Base-by-base conservation (phyloP, 2,797 vertebrate species). In the Galagoides demidoff region DNA sequence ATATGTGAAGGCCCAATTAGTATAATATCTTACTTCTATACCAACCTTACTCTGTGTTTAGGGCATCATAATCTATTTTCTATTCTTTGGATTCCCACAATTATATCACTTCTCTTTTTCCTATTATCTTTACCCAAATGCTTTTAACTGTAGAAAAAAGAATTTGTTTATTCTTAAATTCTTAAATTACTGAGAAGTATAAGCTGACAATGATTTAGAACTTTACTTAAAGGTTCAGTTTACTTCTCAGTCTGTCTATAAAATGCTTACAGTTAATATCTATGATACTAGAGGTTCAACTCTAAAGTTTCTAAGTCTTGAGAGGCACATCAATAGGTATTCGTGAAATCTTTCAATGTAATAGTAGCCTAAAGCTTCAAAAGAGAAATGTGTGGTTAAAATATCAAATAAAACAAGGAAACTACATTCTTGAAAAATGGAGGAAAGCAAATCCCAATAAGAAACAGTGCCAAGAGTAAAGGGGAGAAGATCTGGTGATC, bases 151-250 rank as follows among this genome's bases (percentile, higher is more conserved):
- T 16, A 76, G 49, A 76, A 92, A 22, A 66, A 66, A 63, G 11
- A 49, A 23, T 19, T 88, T 83, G 14, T 39, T n/a, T 79, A 89
- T 79, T 83, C 31, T 83, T 68, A 79, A 71, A 94, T 73, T 89
- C 76, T 86, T 91, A 92, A 89, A 79, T 74, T 66, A 89, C 25
- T 79, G 66, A 10, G 74, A 85, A 93, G n/a, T 85, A 78, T 37
- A 57, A 73, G 23, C 19, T 85, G 73, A 85, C 81, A 85, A 2
- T 79, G 64, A 89, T 85, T 79, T 85, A 73, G 31, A 85, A 3
- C 37, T 84, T 84, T 71, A 95, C 34, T 89, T 89, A 92, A 95
- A 73, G 71, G 71, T 23, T 57, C 31, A 79, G 71, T 89, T 95
- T 92, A 85, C 55, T 92, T 89, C 78, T 76, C 37, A 70, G 39